Evolutionary conservation across 2,113 vertebrate species (phyloP), one percentile per base, ranked within the genome.

Genomic region (Hippocampus barbouri): DNA sequence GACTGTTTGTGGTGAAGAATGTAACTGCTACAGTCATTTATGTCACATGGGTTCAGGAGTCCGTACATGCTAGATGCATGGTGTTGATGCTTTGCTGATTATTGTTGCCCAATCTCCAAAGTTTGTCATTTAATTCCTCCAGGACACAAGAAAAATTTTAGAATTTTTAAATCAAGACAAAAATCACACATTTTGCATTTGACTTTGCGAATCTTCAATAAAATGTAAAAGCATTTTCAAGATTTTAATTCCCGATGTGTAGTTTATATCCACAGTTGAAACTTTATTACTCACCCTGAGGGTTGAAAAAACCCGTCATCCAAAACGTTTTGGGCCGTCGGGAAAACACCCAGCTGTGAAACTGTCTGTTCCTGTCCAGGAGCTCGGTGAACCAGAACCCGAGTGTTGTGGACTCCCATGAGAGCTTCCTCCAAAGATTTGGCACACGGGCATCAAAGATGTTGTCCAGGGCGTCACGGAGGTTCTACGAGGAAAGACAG

Each of bases 371-470:
- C 83, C 94, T 93, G 86, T 97, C 94, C 34, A 95, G 72, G 72
- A 97, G 93, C 51, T 96, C 94, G 30, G 92, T 95, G 88, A 95
- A 96, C 95, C 95, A 96, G 81, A 97, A 97, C 21, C 95, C 95
- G 75, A 96, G 85, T 0, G 95, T 95, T 73, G 92, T 94, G 3
- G 95, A 97, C 66, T 91, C 89, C 96, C 95, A 97, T 0, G 95
- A 96, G 10, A 94, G 92, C 83, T 94, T 95, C 76, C 87, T 91
- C 95, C 95, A 96, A 40, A 72, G 85, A 49, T 82, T 85, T 56
- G 96, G 96, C 73, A 96, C 91, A 64, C 93, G 92, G 67, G 94
- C 94, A 76, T 95, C 92, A 77, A 95, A 95, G 90, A 97, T 95
- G 80, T 94, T 94, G 74, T 97, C 93, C 78, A 96, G 75, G 1